These are phyloP conservation scores for Myiozetetes cayanensis DNA, from an alignment of 2,113 vertebrate genomes.

Conservation along the genomic window DNA sequence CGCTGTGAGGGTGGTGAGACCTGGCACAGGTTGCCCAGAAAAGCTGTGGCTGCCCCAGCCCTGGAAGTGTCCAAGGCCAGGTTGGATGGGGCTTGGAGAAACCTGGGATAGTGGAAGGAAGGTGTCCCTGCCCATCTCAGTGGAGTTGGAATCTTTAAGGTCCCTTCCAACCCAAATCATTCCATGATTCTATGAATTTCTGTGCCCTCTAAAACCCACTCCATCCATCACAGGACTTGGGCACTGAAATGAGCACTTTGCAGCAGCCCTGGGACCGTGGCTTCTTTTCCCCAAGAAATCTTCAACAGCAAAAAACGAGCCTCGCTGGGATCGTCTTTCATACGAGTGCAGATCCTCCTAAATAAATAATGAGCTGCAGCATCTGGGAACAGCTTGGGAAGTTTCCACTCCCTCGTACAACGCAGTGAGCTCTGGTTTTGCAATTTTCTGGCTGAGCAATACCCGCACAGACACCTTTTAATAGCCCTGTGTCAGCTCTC, in stretches of 20 bases:
- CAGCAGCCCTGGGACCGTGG: not conserved
- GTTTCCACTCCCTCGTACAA: not conserved
- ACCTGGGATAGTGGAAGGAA: fast-evolving
- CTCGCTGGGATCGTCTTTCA: not conserved
- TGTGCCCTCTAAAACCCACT: not conserved
- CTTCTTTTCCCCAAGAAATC: not conserved
- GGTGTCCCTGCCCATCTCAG: not conserved
- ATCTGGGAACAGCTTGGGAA: not conserved
- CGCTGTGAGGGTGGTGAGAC: not conserved
- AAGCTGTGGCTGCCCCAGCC: not conserved
- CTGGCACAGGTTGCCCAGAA: not conserved
- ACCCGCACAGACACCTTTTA: not conserved
- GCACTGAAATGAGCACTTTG: not conserved
- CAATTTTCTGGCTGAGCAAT: constrained; percentile 26
- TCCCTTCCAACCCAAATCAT: not conserved
- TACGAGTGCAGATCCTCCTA: not conserved
- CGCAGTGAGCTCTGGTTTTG: not conserved
- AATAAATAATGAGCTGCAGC: constrained; percentile 23
- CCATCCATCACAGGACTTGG: not conserved
- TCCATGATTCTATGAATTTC: not conserved
- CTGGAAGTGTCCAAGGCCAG: not conserved
- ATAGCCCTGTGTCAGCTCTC: not conserved
- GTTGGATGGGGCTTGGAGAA: not conserved
- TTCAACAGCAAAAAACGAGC: not conserved
- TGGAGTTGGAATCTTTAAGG: not conserved